Conservation (phyloP, 2,113 vertebrate species). For the Trematocara stigmaticum region DNA sequence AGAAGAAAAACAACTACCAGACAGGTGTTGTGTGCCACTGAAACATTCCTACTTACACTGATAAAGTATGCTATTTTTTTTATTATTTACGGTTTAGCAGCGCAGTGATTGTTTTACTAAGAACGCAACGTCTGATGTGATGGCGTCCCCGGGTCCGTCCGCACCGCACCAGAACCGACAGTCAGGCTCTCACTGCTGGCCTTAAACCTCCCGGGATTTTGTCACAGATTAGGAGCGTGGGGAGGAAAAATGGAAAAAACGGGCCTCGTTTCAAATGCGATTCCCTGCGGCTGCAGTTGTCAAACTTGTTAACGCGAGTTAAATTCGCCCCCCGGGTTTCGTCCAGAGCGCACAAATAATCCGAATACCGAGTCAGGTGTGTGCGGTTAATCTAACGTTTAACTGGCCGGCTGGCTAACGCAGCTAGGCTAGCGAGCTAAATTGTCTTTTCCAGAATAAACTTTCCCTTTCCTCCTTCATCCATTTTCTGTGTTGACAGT, state of each 20-base stretch:
- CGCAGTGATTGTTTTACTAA: slow-evolving; percentile 23
- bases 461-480: slow-evolving; percentile 54
- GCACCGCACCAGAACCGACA: slow-evolving; percentile 55
- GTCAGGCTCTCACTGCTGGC: slow-evolving; percentile 2
- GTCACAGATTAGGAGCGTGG: not conserved
- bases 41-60: not conserved
- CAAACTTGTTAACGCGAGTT: slow-evolving; percentile 49
- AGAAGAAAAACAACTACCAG: not conserved
- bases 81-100: not conserved
- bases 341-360: not conserved
- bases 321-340: not conserved
- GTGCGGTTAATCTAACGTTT: not conserved
- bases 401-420: not conserved
- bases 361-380: slow-evolving; percentile 44
- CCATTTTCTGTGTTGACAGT: slow-evolving; percentile 64
- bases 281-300: slow-evolving; percentile 1
- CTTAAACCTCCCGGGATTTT: not conserved
- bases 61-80: not conserved
- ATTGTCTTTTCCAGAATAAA: slow-evolving; percentile 31
- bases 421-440: slow-evolving; percentile 29
- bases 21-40: not conserved
- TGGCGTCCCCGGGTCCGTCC: slow-evolving; percentile 64
- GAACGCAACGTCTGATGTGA: slow-evolving; percentile 63
- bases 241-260: not conserved
- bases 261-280: not conserved